Evolutionary conservation across 2,113 vertebrate species (phyloP).

Genomic region (Progne subis): DNA sequence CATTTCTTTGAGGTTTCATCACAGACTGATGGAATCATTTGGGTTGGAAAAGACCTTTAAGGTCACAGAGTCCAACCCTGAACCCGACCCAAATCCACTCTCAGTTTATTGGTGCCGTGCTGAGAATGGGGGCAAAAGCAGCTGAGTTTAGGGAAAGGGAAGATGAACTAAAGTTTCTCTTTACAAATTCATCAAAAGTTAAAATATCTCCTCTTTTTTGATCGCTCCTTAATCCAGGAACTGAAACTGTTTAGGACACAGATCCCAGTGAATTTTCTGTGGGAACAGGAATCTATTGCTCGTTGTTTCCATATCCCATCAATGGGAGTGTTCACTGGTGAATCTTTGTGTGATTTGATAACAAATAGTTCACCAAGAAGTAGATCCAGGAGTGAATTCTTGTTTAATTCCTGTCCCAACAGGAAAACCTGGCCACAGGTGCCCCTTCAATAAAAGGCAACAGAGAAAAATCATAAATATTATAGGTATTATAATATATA

Average conservation of each 20-base stretch:
- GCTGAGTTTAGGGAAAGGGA: neutral
- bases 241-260: neutral
- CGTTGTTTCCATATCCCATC: fast-evolving
- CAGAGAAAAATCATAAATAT: neutral
- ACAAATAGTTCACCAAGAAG: neutral
- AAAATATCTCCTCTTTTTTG: neutral
- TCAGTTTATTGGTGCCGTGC: neutral
- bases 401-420: neutral
- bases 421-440: neutral
- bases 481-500: neutral
- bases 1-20: neutral
- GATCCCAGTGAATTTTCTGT: neutral
- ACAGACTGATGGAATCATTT: fast-evolving
- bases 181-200: neutral
- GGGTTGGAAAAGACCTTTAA: neutral
- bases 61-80: too few relatives aligned
- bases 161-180: neutral
- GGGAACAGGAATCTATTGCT: neutral
- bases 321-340: neutral
- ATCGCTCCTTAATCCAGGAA: neutral
- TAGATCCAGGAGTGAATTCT: neutral
- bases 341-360: neutral
- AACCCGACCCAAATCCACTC: neutral
- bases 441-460: neutral
- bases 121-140: neutral